A percentile compares a stretch with the other conserved stretches of the same genome.
These are phyloP conservation scores for Allygus modestus DNA, from an alignment of 2,888 invertebrate genomes.

Conservation along the genomic window DNA sequence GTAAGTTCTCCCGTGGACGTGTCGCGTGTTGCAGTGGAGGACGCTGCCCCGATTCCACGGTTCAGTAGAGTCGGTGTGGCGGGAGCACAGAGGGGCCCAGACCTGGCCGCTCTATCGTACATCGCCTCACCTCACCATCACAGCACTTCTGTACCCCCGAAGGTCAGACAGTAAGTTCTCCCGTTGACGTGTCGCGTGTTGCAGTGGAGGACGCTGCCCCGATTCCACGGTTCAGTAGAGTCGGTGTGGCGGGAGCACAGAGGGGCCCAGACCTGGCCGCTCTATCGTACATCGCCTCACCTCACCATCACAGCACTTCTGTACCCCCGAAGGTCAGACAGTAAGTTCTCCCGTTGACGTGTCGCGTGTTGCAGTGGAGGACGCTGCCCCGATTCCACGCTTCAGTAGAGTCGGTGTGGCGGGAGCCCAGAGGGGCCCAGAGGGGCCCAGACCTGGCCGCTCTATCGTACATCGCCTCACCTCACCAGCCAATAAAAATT, in stretches of 20 bases:
- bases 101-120: not conserved
- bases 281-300: conserved; percentile 13
- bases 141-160: no score
- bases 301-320: no score
- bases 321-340: no score
- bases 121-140: no score
- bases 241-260: not conserved
- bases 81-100: no score
- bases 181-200: no score
- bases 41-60: not conserved
- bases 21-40: not conserved
- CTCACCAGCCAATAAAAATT: conserved; percentile 44
- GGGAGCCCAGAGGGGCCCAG: not conserved
- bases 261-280: not conserved
- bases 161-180: no score
- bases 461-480: conserved; percentile 14
- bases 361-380: not conserved
- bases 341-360: not conserved
- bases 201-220: not conserved
- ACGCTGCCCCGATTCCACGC: not conserved
- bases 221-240: not conserved
- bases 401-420: not conserved
- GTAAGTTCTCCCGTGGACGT: not conserved
- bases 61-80: not conserved
- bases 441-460: not conserved